Base-by-base conservation (phyloP, 2,888 invertebrate species). In the Yponomeuta sedellus region DNA sequence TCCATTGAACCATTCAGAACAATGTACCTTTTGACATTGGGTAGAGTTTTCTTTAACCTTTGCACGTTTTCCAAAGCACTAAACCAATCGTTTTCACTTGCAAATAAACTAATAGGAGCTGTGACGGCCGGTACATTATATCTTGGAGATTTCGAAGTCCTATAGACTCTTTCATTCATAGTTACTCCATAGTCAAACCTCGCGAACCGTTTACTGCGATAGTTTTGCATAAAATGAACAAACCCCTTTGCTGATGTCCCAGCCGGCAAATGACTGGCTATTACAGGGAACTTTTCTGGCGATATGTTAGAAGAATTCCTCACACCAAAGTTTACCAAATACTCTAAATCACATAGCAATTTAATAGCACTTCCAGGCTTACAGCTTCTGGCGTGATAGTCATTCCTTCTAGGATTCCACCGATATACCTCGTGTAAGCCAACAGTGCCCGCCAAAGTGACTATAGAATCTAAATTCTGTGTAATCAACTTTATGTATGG, bases 1-100 rank as follows among this genome's bases (percentile, higher is more conserved):
- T 84, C 83, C 67, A 82, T 68, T 3, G 79, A 77, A 70, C 74
- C 75, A 66, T 86, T 81, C 2, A 84, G 76, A 58, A 73, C 73
- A n/a, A 80, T 71, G 69, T 74, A 75, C 22, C 72, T 76, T 25
- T 76, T 71, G 22, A 86, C 69, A 68, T 78, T 84, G 19, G 81
- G 80, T 16, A 90, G 72, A 64, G 70, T 73, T n/a, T 68, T 71
- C 69, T 67, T 73, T 22, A 88, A 74, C 67, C 69, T 74, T 66
- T 74, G 66, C 1, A 83, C 81, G 69, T 86, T 85, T 64, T 77
- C 71, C 0, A 72, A 67, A 22, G 78, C 78, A 75, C 87, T 84
- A 58, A 83, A 83, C 85, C 85, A 87, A 71, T 89, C 89, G 2
- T 74, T 67, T 71, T 83, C 85, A 77, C 88, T 88, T 10, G 74